phyloP scores from a whole-genome alignment of 2,797 vertebrate genomes.

The Xenentodon cancila region DNA sequence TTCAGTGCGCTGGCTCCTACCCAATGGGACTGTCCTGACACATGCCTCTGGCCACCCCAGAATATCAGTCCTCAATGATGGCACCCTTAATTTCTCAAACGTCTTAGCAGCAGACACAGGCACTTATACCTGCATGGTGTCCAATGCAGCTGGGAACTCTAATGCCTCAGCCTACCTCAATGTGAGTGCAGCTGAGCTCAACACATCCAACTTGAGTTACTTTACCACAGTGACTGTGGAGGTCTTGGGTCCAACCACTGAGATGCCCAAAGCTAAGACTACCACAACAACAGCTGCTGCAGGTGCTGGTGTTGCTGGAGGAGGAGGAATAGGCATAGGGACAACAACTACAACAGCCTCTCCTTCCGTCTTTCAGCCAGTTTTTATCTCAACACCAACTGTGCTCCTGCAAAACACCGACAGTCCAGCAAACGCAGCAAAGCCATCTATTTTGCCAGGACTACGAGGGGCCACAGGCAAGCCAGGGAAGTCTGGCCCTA shows the following conservation, averaged over 20 bases:
- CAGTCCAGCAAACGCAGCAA: constrained; percentile 66
- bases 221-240: constrained; percentile 97
- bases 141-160: constrained; percentile 95
- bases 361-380: constrained; percentile 93
- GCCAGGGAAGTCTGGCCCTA: constrained; percentile 85
- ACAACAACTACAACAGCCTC: constrained; percentile 89
- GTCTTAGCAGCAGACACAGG: constrained; percentile 93
- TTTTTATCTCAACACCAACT: constrained; percentile 96
- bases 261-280: constrained; percentile 90
- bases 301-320: constrained; percentile 67
- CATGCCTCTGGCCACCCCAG: constrained; percentile 91
- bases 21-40: constrained; percentile 93
- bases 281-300: constrained; percentile 73
- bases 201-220: constrained; percentile 98
- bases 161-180: constrained; percentile 98
- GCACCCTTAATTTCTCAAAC: constrained; percentile 95
- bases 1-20: constrained; percentile 93
- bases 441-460: constrained; percentile 82
- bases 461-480: constrained; percentile 83
- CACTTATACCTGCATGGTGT: constrained; percentile 97
- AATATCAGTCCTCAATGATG: constrained; percentile 93
- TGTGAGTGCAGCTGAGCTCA: constrained; percentile 95
- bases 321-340: constrained; percentile 64
- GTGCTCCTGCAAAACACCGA: constrained; percentile 91
- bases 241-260: constrained; percentile 90